These are phyloP conservation scores for Nephrotoma flavescens DNA, from an alignment of 2,888 invertebrate species.

Conservation along the genomic window DNA sequence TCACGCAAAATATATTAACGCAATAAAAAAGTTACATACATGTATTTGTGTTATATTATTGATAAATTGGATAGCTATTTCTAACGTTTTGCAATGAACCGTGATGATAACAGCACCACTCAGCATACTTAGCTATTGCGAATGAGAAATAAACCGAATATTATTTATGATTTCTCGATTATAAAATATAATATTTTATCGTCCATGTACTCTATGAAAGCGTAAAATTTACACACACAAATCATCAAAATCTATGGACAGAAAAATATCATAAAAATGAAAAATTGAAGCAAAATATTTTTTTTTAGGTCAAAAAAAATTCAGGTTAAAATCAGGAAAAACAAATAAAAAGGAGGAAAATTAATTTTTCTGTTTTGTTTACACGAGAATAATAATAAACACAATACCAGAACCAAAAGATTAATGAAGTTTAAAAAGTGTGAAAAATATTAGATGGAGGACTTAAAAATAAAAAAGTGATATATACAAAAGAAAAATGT, in stretches of 20 bases:
- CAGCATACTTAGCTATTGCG: background rate
- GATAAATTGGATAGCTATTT: background rate
- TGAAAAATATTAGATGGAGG: background rate
- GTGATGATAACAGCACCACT: background rate
- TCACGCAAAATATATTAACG: background rate
- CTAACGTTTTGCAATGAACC: background rate
- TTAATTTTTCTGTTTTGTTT: background rate
- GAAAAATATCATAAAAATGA: background rate
- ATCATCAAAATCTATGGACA: background rate
- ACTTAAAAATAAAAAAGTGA: background rate
- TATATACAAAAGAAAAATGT: background rate
- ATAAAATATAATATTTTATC: background rate
- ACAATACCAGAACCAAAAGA: background rate
- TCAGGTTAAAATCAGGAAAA: background rate
- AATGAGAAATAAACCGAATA: background rate
- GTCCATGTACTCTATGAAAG: background rate
- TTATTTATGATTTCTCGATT: background rate
- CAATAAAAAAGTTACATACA: background rate
- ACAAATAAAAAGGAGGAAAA: background rate
- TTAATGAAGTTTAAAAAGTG: background rate
- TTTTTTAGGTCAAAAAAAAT: background rate
- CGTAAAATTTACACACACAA: background rate
- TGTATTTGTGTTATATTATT: background rate
- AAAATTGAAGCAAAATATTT: background rate
- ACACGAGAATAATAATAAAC: background rate